A percentile compares a stretch with the other conserved stretches of the same genome.
These are phyloP conservation scores for Herpailurus yagouaroundi DNA, from an alignment of 2,113 vertebrate species.

Conservation along the genomic window DNA sequence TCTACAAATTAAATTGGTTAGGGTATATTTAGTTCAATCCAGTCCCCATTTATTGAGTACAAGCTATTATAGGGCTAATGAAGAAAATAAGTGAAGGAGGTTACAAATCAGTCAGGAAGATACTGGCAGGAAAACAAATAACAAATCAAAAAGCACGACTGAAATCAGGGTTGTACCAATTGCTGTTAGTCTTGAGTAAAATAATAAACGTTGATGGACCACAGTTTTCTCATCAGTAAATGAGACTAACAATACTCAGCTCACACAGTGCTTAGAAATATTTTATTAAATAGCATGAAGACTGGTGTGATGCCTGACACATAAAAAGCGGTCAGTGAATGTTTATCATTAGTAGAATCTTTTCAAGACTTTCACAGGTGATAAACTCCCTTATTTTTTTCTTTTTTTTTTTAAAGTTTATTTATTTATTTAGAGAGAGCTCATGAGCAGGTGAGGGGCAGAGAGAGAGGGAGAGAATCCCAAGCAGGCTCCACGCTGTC, in stretches of 20 bases:
- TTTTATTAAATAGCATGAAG: not conserved
- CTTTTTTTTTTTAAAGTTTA: no score
- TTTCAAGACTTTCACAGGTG: not conserved
- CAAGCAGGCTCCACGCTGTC: no score
- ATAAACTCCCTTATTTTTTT: not conserved
- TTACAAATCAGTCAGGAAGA: not conserved
- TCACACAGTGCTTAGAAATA: not conserved
- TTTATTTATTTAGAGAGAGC: no score
- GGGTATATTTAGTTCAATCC: not conserved
- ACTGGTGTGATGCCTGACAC: not conserved
- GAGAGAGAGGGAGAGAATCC: no score
- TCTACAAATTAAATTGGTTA: not conserved
- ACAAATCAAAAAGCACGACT: not conserved
- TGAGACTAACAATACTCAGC: not conserved
- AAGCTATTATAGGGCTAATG: not conserved
- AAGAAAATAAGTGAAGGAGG: not conserved
- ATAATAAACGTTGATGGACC: not conserved
- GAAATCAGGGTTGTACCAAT: not conserved
- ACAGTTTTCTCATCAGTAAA: not conserved
- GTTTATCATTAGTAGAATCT: not conserved
- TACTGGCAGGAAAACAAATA: not conserved
- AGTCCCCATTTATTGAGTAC: not conserved
- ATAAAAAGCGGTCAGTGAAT: not conserved
- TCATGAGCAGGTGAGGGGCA: no score
- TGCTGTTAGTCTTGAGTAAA: not conserved